These are phyloP conservation scores for Lucilia cuprina DNA, from an alignment of 1,140 invertebrate species.

Conservation along the genomic window DNA sequence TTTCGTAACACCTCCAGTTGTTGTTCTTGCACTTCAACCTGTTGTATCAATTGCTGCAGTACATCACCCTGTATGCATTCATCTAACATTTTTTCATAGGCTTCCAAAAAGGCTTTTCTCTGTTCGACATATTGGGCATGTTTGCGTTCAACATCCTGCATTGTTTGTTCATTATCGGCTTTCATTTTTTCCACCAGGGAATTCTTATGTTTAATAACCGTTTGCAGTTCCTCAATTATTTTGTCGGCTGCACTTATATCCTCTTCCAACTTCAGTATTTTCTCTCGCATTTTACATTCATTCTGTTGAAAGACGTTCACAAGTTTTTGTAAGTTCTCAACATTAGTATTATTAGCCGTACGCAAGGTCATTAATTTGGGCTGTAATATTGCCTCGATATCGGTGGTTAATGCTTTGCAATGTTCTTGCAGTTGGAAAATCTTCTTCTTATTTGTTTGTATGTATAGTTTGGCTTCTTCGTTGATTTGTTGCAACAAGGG, in stretches of 20 bases:
- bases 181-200: background rate
- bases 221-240: background rate
- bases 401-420: background rate
- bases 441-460: constrained; percentile 29
- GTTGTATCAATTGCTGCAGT: background rate
- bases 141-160: constrained; percentile 40
- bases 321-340: constrained; percentile 37
- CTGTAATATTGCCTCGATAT: constrained; percentile 36
- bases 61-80: background rate
- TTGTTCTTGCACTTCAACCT: background rate
- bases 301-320: background rate
- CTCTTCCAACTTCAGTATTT: background rate
- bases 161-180: background rate
- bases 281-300: background rate
- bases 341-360: constrained; percentile 13
- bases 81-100: constrained; percentile 38
- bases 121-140: constrained; percentile 40
- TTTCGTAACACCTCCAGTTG: background rate
- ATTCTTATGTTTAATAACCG: background rate
- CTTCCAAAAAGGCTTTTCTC: constrained; percentile 32
- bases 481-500: constrained; percentile 36
- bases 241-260: background rate
- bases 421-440: constrained; percentile 39
- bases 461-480: background rate
- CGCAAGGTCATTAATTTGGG: background rate